Evolutionary conservation across 1,140 invertebrate genomes (phyloP).

Genomic region (Brachionus sp.): DNA sequence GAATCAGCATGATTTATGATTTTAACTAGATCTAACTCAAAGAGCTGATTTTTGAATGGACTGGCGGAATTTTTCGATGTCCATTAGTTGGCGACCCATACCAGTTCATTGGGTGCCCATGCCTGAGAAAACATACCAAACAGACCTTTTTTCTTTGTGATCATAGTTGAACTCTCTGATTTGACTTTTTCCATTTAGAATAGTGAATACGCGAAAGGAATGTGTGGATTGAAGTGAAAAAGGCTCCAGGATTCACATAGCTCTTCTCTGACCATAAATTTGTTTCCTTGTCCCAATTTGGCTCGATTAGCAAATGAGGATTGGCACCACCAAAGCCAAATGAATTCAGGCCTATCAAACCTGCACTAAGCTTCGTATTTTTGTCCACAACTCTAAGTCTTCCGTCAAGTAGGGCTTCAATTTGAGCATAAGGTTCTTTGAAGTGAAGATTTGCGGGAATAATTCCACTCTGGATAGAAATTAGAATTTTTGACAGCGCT

Average conservation of each 20-base stretch:
- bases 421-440: constrained; percentile 78
- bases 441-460: constrained; percentile 77
- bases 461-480: constrained; percentile 10
- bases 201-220: constrained; percentile 71
- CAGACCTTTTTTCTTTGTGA: constrained; percentile 63
- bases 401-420: constrained; percentile 79
- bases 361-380: no score
- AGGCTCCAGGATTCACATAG: constrained; percentile 66
- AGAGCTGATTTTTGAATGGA: constrained; percentile 73
- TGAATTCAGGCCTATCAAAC: no score
- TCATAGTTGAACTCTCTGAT: neutral
- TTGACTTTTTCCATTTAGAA: constrained; percentile 63
- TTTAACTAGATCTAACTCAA: neutral
- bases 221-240: constrained; percentile 68
- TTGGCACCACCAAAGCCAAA: no score
- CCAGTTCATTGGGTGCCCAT: constrained; percentile 95
- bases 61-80: constrained; percentile 72
- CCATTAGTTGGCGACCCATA: constrained; percentile 81
- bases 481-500: constrained; percentile 50
- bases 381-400: constrained; percentile 73
- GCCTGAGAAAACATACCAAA: constrained; percentile 91
- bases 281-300: no score
- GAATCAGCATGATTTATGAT: no score
- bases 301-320: no score
- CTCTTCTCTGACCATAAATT: neutral